Evolutionary conservation across 2,888 invertebrate genomes (phyloP).

Genomic region (Masnerella sp.): DNA sequence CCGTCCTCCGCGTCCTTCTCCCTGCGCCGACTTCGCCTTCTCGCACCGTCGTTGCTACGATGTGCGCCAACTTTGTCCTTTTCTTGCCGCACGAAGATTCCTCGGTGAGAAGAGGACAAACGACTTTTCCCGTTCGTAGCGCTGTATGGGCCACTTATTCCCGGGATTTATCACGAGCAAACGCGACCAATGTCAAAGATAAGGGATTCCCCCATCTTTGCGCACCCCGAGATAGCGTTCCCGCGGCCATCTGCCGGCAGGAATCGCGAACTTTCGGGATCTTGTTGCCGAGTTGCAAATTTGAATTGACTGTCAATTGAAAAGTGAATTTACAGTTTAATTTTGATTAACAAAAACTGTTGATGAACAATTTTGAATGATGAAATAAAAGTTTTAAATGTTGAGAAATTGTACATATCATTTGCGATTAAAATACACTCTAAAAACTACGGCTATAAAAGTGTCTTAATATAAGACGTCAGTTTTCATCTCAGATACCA

Average conservation of each 20-base stretch:
- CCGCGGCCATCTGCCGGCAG: constrained; percentile 34
- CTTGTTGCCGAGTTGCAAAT: constrained; percentile 17
- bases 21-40: constrained; percentile 26
- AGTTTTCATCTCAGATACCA: too few relatives aligned
- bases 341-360: too few relatives aligned
- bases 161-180: constrained; percentile 56
- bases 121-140: constrained; percentile 44
- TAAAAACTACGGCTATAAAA: too few relatives aligned
- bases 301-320: too few relatives aligned
- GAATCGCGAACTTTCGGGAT: constrained; percentile 17
- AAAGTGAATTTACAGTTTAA: too few relatives aligned
- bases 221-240: constrained; percentile 13
- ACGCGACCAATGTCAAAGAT: constrained; percentile 56
- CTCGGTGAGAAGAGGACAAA: constrained; percentile 10
- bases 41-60: constrained; percentile 42
- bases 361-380: too few relatives aligned
- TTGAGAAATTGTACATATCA: too few relatives aligned
- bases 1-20: constrained; percentile 21
- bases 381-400: too few relatives aligned
- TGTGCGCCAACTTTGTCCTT: constrained; percentile 62
- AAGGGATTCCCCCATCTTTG: constrained; percentile 31
- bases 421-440: too few relatives aligned
- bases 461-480: too few relatives aligned
- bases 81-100: constrained; percentile 28
- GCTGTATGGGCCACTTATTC: constrained; percentile 43